Evolutionary conservation across 2,113 vertebrate species (phyloP).

Genomic region (Macheiramphus alcinus): DNA sequence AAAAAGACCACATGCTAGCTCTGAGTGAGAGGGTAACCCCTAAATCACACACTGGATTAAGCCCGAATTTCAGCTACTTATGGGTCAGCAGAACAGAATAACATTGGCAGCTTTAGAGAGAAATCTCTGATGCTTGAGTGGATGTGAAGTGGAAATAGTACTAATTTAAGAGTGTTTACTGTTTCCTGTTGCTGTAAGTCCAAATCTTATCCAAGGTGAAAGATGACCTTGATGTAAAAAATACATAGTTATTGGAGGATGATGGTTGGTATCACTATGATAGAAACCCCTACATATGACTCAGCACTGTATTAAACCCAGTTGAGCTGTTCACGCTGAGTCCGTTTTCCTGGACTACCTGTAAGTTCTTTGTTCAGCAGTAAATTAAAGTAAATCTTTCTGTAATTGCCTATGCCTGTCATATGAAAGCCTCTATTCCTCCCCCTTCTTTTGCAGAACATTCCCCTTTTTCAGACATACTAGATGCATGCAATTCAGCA

Average conservation of each 20-base stretch:
- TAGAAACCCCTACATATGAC: not conserved
- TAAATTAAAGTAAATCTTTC: not conserved
- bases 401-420: not conserved
- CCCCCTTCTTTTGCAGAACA: not conserved
- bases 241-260: not conserved
- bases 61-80: not conserved
- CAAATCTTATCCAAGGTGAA: not conserved
- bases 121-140: not conserved
- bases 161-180: not conserved
- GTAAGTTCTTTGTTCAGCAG: not conserved
- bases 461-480: not conserved
- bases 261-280: not conserved
- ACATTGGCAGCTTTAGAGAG: not conserved
- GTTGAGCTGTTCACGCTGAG: not conserved
- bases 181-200: not conserved
- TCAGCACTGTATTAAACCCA: not conserved
- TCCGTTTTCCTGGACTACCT: not conserved
- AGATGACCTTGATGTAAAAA: not conserved
- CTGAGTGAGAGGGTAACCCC: not conserved
- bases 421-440: not conserved
- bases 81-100: slow-evolving; percentile 10
- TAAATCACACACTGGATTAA: not conserved
- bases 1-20: not conserved
- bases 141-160: not conserved
- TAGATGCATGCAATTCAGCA: not conserved